phyloP scores from a whole-genome alignment of 2,113 vertebrate species.

The Campylomormyrus tamandua region DNA sequence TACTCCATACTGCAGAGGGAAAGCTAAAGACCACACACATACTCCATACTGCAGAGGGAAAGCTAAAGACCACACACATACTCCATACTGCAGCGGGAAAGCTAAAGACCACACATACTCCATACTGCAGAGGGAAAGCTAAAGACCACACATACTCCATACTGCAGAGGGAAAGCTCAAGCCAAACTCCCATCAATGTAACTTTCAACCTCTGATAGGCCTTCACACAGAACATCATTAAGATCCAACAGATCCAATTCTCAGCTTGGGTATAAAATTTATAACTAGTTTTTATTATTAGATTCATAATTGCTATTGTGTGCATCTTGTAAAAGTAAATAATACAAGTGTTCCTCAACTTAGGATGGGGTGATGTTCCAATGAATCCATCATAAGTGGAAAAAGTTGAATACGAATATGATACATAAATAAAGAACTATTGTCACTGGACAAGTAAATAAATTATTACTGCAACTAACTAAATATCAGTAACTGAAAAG shows the following conservation, averaged over 20 bases:
- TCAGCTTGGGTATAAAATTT: neutral
- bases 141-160: neutral
- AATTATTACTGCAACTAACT: neutral
- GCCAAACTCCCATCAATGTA: neutral
- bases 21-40: too few relatives aligned
- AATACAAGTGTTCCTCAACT: neutral
- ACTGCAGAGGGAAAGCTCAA: neutral
- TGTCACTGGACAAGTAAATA: neutral
- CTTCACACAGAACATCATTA: neutral
- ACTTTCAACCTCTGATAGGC: neutral
- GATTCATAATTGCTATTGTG: neutral
- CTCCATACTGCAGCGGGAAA: too few relatives aligned
- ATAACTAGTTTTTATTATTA: neutral
- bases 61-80: too few relatives aligned
- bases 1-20: too few relatives aligned
- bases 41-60: too few relatives aligned
- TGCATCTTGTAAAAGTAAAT: neutral
- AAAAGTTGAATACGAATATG: neutral
- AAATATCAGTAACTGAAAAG: neutral
- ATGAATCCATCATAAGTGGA: neutral
- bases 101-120: too few relatives aligned
- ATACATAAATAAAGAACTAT: neutral
- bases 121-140: too few relatives aligned
- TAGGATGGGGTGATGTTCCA: neutral
- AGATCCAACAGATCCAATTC: neutral